A percentile compares a stretch with the other conserved stretches of the same genome.
Evolutionary conservation across 2,113 vertebrate genomes (phyloP).

Genomic region (Rhinoptilus africanus): DNA sequence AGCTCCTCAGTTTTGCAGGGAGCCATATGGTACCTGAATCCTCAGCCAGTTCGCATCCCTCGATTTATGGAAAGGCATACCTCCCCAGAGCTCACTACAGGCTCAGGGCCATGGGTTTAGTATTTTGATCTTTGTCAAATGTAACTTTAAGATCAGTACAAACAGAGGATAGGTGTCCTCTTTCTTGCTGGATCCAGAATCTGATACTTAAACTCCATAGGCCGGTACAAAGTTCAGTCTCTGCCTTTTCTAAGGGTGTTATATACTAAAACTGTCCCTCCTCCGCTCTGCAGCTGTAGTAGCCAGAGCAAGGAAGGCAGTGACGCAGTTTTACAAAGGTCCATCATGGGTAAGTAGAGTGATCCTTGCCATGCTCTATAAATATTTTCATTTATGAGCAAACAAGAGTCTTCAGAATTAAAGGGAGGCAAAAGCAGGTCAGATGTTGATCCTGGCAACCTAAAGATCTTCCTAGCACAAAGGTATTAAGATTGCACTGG

Average conservation of each 20-base stretch:
- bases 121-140: not conserved
- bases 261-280: not conserved
- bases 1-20: not conserved
- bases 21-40: not conserved
- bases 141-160: not conserved
- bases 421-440: not conserved
- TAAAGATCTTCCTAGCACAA: not conserved
- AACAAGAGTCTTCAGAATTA: not conserved
- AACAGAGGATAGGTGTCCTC: not conserved
- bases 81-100: not conserved
- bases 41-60: not conserved
- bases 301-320: not conserved
- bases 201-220: not conserved
- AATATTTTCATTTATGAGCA: not conserved
- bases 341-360: not conserved
- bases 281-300: not conserved
- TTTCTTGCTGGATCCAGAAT: not conserved
- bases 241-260: not conserved
- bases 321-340: not conserved
- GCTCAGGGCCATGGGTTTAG: not conserved
- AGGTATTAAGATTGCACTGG: not conserved
- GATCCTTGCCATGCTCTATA: not conserved
- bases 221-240: not conserved
- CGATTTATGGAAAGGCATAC: not conserved
- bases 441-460: not conserved